These are phyloP conservation scores for Clitarchus hookeri DNA, from an alignment of 2,888 invertebrate genomes.

Conservation along the genomic window DNA sequence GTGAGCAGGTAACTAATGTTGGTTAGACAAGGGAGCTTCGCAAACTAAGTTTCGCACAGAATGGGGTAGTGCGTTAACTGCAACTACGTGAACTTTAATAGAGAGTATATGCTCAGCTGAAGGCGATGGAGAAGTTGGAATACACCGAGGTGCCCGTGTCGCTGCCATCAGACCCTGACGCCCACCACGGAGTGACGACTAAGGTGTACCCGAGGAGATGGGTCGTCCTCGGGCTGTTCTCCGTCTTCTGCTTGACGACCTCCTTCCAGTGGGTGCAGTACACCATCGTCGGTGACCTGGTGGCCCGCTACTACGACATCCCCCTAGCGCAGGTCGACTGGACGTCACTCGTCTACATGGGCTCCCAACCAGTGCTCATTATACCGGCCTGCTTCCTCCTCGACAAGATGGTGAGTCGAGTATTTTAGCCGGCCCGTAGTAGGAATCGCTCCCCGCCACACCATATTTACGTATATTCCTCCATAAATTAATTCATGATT, in stretches of 20 bases:
- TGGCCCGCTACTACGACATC: slow-evolving; percentile 48
- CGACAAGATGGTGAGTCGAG: slow-evolving; percentile 56
- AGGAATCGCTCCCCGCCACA: too few relatives aligned
- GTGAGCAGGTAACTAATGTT: too few relatives aligned
- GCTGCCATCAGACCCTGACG: background rate
- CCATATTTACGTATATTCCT: too few relatives aligned
- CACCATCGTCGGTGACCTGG: slow-evolving; percentile 53
- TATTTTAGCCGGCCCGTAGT: too few relatives aligned
- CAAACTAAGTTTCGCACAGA: too few relatives aligned
- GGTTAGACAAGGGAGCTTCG: too few relatives aligned
- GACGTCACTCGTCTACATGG: slow-evolving; percentile 66
- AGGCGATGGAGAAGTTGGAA: background rate
- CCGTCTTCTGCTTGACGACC: slow-evolving; percentile 57
- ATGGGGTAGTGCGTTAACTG: too few relatives aligned
- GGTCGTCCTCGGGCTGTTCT: slow-evolving; percentile 57
- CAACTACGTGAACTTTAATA: too few relatives aligned
- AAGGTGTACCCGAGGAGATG: slow-evolving; percentile 51
- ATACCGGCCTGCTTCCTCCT: slow-evolving; percentile 65
- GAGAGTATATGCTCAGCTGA: too few relatives aligned
- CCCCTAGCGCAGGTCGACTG: slow-evolving; percentile 57
- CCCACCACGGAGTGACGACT: background rate
- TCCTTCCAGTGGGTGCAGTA: slow-evolving; percentile 64
- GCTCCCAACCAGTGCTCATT: slow-evolving; percentile 64
- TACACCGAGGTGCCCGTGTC: background rate
- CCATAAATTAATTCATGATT: too few relatives aligned